Conservation (phyloP, 2,113 vertebrate species). For the Oceanodroma tethys region DNA sequence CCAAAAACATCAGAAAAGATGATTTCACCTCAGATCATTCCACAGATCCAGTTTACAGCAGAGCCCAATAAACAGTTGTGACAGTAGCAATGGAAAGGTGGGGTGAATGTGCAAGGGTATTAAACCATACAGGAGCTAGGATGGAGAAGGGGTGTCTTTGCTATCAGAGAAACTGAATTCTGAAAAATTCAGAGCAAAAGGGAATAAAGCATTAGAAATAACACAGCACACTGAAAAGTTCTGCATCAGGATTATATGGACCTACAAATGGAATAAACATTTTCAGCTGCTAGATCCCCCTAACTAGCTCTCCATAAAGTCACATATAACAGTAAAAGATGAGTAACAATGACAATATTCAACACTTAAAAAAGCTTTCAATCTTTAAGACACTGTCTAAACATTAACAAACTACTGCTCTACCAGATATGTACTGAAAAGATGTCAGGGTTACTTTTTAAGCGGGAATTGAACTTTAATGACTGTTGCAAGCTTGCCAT, state of each 20-base stretch:
- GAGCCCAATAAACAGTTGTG: neutral
- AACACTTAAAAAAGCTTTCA: neutral
- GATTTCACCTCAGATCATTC: neutral
- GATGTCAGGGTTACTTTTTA: neutral
- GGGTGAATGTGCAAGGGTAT: neutral
- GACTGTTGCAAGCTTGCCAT: neutral
- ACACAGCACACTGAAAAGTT: neutral
- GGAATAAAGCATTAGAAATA: neutral
- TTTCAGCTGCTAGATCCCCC: neutral
- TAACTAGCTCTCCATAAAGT: neutral
- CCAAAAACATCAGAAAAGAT: constrained; percentile 3
- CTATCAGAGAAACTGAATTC: neutral
- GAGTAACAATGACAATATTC: neutral
- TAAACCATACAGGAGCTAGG: neutral
- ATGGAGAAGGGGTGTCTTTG: neutral
- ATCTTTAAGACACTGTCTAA: neutral
- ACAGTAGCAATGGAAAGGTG: neutral
- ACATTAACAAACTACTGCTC: neutral
- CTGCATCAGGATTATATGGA: neutral
- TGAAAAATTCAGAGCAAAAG: neutral
- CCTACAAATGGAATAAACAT: neutral
- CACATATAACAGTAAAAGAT: neutral
- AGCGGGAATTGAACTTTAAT: neutral
- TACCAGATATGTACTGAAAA: neutral
- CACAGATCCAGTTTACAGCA: neutral